Base-by-base conservation (phyloP, 2,797 vertebrate genomes). In the Malurus splendens region DNA sequence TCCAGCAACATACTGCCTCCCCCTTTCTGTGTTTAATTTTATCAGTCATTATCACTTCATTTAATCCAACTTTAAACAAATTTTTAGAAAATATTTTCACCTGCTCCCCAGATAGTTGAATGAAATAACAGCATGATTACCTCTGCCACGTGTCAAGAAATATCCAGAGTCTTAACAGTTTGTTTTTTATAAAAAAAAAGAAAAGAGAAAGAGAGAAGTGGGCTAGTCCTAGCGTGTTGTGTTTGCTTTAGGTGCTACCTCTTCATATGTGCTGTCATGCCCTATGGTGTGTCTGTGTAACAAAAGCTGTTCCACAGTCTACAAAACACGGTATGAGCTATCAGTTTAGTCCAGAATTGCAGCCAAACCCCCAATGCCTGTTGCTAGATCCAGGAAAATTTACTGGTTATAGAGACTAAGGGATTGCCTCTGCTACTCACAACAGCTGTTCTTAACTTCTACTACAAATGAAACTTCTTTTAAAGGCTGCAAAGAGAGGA, bases 251-350 rank as follows among this genome's bases (percentile, higher is more conserved):
- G 33, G 25, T 32, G 10, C 19, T 52, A 52, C 30, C 19, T 80
- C 30, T 41, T 83, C 20, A 17, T 5, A 7, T 1, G 14, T 32
- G 25, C 13, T 30, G 22, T 39, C 8, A 7, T 33, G 20, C n/a
- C 2, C 1, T 25, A 9, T 44, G 28, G 33, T 2, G 0, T 72
- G 36, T 12, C 51, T n/a, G 0, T 23, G n/a, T 44, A 59, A 52
- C 45, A 56, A 44, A 80, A 50, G 23, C 28, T 55, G 13, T 33
- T 81, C 23, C 78, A 0, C 17, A 24, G 30, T 82, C 70, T 82
- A 30, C 36, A 65, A 70, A 65, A 20, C 7, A 48, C 16, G 5
- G 44, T 47, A 42, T 0, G 10, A 70, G 17, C 36, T 44, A 47
- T 30, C 6, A 42, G 7, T 61, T 80, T 73, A 18, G n/a, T 61